A percentile compares a stretch with the other conserved stretches of the same genome.
Conservation (phyloP, 2,888 invertebrate genomes). For the Xanthia togata region DNA sequence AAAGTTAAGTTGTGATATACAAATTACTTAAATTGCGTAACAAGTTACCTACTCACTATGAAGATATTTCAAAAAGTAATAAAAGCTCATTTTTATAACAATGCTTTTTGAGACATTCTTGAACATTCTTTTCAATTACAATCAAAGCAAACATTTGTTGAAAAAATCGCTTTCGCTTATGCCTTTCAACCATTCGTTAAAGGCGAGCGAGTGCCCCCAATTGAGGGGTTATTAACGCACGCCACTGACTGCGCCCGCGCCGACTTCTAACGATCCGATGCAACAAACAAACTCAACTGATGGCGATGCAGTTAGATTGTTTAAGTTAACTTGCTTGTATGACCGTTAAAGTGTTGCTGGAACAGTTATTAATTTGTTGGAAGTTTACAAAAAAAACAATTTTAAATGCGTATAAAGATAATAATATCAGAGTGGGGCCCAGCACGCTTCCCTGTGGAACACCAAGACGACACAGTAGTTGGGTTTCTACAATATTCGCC, state of each 20-base stretch:
- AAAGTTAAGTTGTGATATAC: too few species aligned
- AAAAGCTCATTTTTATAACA: too few species aligned
- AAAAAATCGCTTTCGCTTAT: constrained; percentile 45
- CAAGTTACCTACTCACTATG: too few species aligned
- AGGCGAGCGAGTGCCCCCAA: constrained; percentile 79
- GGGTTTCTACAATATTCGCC: too few species aligned
- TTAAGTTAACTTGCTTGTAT: constrained; percentile 44
- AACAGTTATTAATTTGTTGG: constrained; percentile 15
- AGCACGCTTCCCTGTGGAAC: background rate
- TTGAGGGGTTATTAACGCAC: constrained; percentile 83
- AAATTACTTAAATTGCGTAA: too few species aligned
- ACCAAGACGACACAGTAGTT: background rate
- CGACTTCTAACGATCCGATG: constrained; percentile 73
- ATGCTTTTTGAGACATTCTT: too few species aligned
- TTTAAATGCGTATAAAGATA: background rate
- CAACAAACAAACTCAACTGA: constrained; percentile 66
- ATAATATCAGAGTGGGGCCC: background rate
- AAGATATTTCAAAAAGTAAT: too few species aligned
- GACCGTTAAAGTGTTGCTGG: constrained; percentile 38
- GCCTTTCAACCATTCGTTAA: constrained; percentile 24
- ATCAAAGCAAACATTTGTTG: too few species aligned
- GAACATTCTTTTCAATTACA: too few species aligned
- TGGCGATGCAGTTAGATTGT: constrained; percentile 60
- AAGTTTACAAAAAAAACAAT: constrained; percentile 5
- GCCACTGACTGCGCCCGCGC: constrained; percentile 73